Evolutionary conservation across 2,797 vertebrate genomes (phyloP), one percentile per base, ranked within the genome.

Genomic region (Trachurus trachurus): DNA sequence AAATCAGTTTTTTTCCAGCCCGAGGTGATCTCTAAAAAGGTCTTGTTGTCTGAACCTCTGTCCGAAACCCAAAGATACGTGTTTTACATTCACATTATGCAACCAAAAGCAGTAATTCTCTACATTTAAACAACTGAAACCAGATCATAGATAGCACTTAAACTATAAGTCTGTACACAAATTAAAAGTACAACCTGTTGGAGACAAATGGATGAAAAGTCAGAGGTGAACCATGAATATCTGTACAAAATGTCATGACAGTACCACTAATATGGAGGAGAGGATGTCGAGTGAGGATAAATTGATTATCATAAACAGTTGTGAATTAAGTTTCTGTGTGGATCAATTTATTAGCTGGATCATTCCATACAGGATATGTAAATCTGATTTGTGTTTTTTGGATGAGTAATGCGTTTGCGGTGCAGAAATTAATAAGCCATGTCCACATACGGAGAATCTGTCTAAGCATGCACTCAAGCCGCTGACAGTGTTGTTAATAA

Each of bases 381-480:
- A 68, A 60, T 6, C 49, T 26, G 1, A 40, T 39, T 39, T 39
- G 37, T 31, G 31, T 31, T 26, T 26, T 26, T 26, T 26, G 26
- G 26, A 26, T 16, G 21, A 50, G 39, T 34, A n/a, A 40, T 40
- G 29, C 34, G 9, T 8, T 66, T 29, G 19, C 44, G 37, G 63
- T 61, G 50, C 44, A 22, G 12, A 12, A 13, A 42, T 26, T 1
- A n/a, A 6, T 65, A 5, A 17, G 47, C 80, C 11, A 29, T 50
- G 75, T 70, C 54, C 40, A 67, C 67, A 66, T 39, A 65, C 49
- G 67, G 67, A 59, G 21, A 61, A 49, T 66, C 2, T 42, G 31
- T 63, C n/a, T 16, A 17, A 50, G 58, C 74, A 56, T 64, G 60
- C 60, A 60, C 22, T 22, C 22, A 47, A 56, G 12, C 40, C 19